A percentile compares a stretch with the other conserved stretches of the same genome.
phyloP scores from a whole-genome alignment of 2,797 vertebrate genomes.

The Rhinoraja longicauda region DNA sequence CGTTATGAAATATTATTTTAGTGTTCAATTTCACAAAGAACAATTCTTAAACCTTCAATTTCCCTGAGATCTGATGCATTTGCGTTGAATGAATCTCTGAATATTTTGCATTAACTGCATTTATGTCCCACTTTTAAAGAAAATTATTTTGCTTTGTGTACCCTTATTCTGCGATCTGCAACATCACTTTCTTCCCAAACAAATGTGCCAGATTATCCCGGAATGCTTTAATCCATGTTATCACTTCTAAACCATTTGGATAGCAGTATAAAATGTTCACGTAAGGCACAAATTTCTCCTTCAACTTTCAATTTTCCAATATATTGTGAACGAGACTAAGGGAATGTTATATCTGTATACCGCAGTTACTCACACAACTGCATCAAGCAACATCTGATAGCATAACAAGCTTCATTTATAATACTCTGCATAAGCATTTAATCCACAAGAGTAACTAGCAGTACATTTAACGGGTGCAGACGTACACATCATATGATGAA shows the following conservation, averaged over 20 bases:
- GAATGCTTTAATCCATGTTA: neutral
- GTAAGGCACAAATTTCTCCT: neutral
- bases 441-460: slow-evolving; percentile 13
- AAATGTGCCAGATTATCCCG: neutral
- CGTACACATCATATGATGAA: slow-evolving; percentile 1
- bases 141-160: neutral
- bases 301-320: neutral
- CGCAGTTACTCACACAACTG: slow-evolving; percentile 12
- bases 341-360: neutral
- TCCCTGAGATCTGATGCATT: neutral
- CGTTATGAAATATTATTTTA: neutral
- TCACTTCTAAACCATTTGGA: neutral
- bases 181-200: neutral
- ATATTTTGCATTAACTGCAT: neutral
- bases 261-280: neutral
- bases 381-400: slow-evolving; percentile 20
- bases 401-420: slow-evolving; percentile 24
- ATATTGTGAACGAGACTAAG: neutral
- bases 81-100: neutral
- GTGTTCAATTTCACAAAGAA: neutral
- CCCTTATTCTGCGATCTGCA: neutral
- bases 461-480: slow-evolving; percentile 25
- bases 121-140: neutral
- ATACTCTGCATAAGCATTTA: slow-evolving; percentile 8
- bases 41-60: neutral